Base-by-base conservation (phyloP, 2,888 invertebrate genomes). In the Drosophila conformis region DNA sequence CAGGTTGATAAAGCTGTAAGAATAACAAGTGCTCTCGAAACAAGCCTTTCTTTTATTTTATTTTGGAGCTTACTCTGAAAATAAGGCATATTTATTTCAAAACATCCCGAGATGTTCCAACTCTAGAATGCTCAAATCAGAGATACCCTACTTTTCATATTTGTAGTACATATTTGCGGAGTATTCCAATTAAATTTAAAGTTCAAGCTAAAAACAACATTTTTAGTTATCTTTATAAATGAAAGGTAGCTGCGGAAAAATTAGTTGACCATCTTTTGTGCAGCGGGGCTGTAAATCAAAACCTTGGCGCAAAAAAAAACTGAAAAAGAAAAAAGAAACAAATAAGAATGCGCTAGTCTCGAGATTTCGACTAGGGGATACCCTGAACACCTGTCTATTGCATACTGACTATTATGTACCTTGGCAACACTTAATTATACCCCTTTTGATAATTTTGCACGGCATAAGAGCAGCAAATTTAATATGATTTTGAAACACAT, bases 221-320 rank as follows among this genome's bases (percentile, higher is more conserved):
- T 49, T 25, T 54, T 48, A 61, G 60, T 31, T n/a, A 27, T 36
- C 11, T 38, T 61, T 42, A 31, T n/a, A 27, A 29, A 52, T 48
- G 8, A 68, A 75, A 38, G 54, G 66, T 73, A 73, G 63, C 74
- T 57, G 48, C 51, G 33, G 21, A 46, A 61, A 74, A 80, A 72
- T 57, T 13, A 78, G 66, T 62, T 69, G 57, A 65, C 38, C 53
- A 70, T 42, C 8, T 46, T 61, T 67, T 61, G 46, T 68, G 67
- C 75, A 73, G 33, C 38, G 35, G 57, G 42, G 71, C 61, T 75
- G 79, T 76, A 69, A 76, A 78, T 76, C 64, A 72, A 78, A 78
- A 68, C 65, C 68, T 78, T 42, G 33, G 60, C 56, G 6, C 52
- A 25, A 40, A 33, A 61, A 21, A 18, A 52, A 25, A 49, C 40